A percentile compares a stretch with the other conserved stretches of the same genome.
Conservation (phyloP, 2,888 invertebrate species). For the Polyommatus icarus region DNA sequence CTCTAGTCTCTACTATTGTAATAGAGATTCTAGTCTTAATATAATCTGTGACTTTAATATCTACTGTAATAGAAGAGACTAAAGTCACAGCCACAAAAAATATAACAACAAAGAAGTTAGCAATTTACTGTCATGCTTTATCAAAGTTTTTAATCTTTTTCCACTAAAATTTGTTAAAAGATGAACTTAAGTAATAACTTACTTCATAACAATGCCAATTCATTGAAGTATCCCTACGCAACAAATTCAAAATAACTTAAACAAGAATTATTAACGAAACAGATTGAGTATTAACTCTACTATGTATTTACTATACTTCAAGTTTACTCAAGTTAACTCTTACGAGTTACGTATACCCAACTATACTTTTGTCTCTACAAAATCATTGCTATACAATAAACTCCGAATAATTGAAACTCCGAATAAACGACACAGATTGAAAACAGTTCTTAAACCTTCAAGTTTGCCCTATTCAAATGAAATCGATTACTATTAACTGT, state of each 20-base stretch:
- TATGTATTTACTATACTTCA: neutral
- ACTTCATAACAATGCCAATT: neutral
- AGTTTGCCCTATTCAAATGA: neutral
- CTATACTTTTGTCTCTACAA: no score
- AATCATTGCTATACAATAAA: neutral
- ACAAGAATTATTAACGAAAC: constrained; percentile 16
- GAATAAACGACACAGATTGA: constrained; percentile 26
- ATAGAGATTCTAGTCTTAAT: no score
- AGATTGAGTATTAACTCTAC: neutral
- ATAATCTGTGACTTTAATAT: no score
- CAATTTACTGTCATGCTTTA: neutral
- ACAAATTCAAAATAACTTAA: neutral
- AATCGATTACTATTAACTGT: neutral
- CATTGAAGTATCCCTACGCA: neutral
- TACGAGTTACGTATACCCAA: no score
- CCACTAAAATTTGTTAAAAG: neutral
- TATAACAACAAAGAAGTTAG: neutral
- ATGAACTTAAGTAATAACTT: neutral
- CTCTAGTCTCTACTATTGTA: neutral
- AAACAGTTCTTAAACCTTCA: constrained; percentile 24
- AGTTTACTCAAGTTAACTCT: neutral
- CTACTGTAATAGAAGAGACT: no score
- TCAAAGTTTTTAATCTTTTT: neutral
- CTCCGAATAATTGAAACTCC: constrained; percentile 5
- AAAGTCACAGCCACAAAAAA: no score